A percentile compares a stretch with the other conserved stretches of the same genome.
Conservation (phyloP, 2,113 vertebrate species). For the Dendropsophus ebraccatus region DNA sequence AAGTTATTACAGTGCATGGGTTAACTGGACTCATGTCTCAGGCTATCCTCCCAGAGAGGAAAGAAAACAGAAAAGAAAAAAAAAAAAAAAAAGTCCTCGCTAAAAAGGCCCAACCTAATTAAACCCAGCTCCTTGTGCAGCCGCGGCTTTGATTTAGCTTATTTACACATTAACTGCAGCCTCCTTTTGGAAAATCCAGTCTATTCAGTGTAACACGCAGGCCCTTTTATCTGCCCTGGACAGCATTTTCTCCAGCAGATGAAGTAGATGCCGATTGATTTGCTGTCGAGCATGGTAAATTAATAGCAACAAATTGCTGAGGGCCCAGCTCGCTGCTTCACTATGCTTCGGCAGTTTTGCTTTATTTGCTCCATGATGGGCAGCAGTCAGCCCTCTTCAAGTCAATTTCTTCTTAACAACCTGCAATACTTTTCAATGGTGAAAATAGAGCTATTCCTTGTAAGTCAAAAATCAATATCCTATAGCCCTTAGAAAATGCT, state of each 20-base stretch:
- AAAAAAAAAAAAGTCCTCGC: conserved; percentile 60
- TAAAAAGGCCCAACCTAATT: conserved; percentile 79
- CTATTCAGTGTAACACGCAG: conserved; percentile 74
- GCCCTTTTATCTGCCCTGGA: conserved; percentile 85
- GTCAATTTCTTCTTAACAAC: conserved; percentile 98
- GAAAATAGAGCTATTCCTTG: conserved; percentile 92
- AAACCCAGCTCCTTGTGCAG: conserved; percentile 80
- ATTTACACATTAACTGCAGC: conserved; percentile 86
- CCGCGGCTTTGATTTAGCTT: conserved; percentile 82
- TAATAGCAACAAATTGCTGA: conserved; percentile 91
- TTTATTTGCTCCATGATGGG: conserved; percentile 89
- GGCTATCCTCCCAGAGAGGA: conserved; percentile 60
- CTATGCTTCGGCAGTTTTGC: conserved; percentile 85
- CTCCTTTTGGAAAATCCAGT: conserved; percentile 76
- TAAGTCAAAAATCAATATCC: conserved; percentile 98
- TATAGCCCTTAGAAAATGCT: conserved; percentile 99
- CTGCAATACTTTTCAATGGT: conserved; percentile 91
- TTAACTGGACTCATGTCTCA: conserved; percentile 50
- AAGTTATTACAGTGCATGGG: background rate
- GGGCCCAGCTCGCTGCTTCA: conserved; percentile 82
- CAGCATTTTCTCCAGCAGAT: conserved; percentile 85
- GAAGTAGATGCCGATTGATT: conserved; percentile 93
- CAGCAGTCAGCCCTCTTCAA: conserved; percentile 87
- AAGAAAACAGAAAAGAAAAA: conserved; percentile 60
- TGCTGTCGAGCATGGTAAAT: conserved; percentile 92